A percentile compares a stretch with the other conserved stretches of the same genome.
These are phyloP conservation scores for Sapayoa aenigma DNA, from an alignment of 2,113 vertebrate species.

Conservation along the genomic window DNA sequence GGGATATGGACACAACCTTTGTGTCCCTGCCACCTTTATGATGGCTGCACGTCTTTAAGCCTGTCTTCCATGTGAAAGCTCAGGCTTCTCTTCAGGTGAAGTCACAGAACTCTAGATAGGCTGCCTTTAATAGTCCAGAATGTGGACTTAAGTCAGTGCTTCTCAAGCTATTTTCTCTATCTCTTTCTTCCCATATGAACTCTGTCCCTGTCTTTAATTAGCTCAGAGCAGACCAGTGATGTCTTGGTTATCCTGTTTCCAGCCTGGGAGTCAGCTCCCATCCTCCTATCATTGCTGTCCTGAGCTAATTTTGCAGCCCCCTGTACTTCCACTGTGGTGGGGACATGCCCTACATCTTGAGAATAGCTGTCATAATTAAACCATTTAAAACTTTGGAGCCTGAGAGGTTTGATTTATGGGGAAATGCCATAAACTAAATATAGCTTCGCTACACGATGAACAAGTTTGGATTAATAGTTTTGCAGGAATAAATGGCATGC, in stretches of 20 bases:
- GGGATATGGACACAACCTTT: not conserved
- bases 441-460: not conserved
- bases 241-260: not conserved
- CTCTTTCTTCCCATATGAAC: not conserved
- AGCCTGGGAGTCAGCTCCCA: not conserved
- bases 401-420: conserved; percentile 5
- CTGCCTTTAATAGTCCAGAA: not conserved
- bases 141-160: not conserved
- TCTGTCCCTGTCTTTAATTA: not conserved
- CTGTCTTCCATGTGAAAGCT: not conserved
- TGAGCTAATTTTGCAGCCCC: not conserved
- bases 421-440: conserved; percentile 48
- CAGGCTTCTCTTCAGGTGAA: not conserved
- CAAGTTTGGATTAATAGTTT: not conserved
- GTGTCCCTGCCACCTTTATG: not conserved
- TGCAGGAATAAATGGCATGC: not conserved
- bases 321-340: accelerated
- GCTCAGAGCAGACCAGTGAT: not conserved
- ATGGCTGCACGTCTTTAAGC: not conserved
- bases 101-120: not conserved
- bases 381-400: not conserved
- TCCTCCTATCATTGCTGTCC: not conserved
- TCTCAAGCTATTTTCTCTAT: not conserved
- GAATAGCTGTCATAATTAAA: conserved; percentile 31
- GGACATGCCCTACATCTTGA: not conserved